Conservation (phyloP, 1,140 invertebrate genomes). For the Drosophila asahinai region DNA sequence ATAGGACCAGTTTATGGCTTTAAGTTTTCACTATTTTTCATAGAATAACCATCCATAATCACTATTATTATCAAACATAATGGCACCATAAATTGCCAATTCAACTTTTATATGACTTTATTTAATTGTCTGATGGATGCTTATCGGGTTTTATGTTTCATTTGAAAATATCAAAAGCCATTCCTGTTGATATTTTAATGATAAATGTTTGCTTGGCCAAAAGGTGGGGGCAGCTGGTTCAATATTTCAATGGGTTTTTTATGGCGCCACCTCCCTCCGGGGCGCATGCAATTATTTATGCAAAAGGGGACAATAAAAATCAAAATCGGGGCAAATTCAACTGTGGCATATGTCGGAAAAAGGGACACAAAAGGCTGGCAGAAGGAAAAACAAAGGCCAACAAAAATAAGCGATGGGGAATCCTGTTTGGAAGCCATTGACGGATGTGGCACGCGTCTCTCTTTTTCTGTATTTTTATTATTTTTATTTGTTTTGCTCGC, state of each 20-base stretch:
- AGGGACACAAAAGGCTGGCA: slow-evolving; percentile 44
- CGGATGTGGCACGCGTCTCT: slow-evolving; percentile 60
- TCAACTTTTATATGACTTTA: slow-evolving; percentile 1
- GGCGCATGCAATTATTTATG: slow-evolving; percentile 63
- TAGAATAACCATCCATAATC: not conserved
- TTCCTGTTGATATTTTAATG: slow-evolving; percentile 30
- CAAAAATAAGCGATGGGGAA: slow-evolving; percentile 13
- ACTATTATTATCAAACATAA: slow-evolving; percentile 2
- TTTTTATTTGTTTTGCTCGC: slow-evolving; percentile 32
- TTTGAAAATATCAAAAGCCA: slow-evolving; percentile 29
- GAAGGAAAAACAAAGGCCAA: slow-evolving; percentile 54
- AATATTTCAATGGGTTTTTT: slow-evolving; percentile 66
- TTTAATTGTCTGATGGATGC: slow-evolving; percentile 25
- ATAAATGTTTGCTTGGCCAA: slow-evolving; percentile 33
- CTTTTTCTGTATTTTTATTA: slow-evolving; percentile 32
- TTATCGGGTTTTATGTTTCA: slow-evolving; percentile 26
- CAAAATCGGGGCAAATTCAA: slow-evolving; percentile 54
- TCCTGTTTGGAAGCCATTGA: slow-evolving; percentile 48
- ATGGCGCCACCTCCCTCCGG: slow-evolving; percentile 41
- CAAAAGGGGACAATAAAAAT: slow-evolving; percentile 70
- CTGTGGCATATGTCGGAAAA: slow-evolving; percentile 42
- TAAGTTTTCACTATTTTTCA: not conserved
- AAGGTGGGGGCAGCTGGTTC: slow-evolving; percentile 31
- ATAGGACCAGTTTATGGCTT: no score
- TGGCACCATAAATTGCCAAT: slow-evolving; percentile 11